Base-by-base conservation (phyloP, 2,888 invertebrate species). In the Phlogophora meticulosa region DNA sequence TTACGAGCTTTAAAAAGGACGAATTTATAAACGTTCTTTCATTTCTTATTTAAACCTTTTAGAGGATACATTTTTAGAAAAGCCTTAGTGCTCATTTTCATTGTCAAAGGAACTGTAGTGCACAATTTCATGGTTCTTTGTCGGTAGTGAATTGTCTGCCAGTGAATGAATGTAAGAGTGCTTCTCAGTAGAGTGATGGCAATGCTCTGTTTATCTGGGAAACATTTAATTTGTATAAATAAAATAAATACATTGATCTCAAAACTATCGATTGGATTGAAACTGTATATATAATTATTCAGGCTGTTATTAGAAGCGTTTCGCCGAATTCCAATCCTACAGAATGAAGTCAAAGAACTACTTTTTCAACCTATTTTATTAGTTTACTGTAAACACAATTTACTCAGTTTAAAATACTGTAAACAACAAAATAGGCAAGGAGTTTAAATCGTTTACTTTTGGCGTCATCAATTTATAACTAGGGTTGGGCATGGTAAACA, bases 361-460 rank as follows among this genome's bases (percentile, higher is more conserved):
- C 20, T 67, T 53, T 45, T 46, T 72, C 62, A 53, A 63, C 52
- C 43, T 46, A 20, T 57, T 72, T 64, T 52, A 67, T 71, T 68
- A 60, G 57, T 52, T 64, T 45, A 61, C 51, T 45, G 45, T 56
- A 82, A 74, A 80, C 68, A 69, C 52, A 61, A 53, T 70, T 66
- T 55, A 40, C 51, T 7, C 48, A 55, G 61, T 71, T 62, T 38
- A 68, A 78, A 71, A 43, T 67, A 75, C 64, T 59, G 63, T 68
- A 74, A 78, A 81, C 72, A 76, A 74, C 74, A 71, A 80, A 82
- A 70, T 66, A 60, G 59, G 62, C 55, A 73, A 76, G 42, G 53
- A 62, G 65, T 70, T 78, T 81, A 76, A 84, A 87, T 83, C 77
- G 84, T 83, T 87, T 83, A 77, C 81, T 73, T 78, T 65, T 81